Evolutionary conservation across 2,113 vertebrate genomes (phyloP).

Genomic region (Holacanthus passer): DNA sequence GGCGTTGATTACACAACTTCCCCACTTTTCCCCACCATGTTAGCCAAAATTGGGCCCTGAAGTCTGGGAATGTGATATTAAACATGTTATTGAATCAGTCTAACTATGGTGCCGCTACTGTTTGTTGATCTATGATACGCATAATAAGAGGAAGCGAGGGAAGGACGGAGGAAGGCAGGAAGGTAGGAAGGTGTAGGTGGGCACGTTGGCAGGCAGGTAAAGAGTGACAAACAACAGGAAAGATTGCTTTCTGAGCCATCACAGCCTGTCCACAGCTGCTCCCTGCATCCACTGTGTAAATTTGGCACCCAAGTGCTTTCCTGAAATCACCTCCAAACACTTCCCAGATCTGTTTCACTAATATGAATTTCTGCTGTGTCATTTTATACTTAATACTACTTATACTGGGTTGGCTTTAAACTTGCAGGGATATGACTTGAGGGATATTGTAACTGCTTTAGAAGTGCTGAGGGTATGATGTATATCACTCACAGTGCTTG

Average conservation of each 20-base stretch:
- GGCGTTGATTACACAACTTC: neutral
- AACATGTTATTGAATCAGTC: neutral
- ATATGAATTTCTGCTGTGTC: neutral
- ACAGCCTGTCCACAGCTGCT: neutral
- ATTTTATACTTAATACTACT: too few relatives aligned
- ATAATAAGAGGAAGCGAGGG: neutral
- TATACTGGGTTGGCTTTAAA: neutral
- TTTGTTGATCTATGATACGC: neutral
- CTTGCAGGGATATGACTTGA: neutral
- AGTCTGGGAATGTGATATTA: neutral
- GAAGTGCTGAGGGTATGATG: neutral
- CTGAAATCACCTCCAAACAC: neutral
- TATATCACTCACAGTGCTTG: neutral
- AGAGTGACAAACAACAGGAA: slow-evolving; percentile 7
- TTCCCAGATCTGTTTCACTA: neutral
- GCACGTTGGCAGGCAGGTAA: neutral
- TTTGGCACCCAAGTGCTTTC: neutral
- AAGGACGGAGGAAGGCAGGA: neutral
- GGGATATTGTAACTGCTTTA: too few relatives aligned
- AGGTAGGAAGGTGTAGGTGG: neutral
- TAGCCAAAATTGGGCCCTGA: neutral
- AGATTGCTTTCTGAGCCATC: neutral
- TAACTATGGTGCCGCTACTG: neutral
- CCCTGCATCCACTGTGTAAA: neutral
- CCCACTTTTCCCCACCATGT: too few relatives aligned